Conservation (phyloP, 2,888 invertebrate genomes). For the Lasiommata megera region DNA sequence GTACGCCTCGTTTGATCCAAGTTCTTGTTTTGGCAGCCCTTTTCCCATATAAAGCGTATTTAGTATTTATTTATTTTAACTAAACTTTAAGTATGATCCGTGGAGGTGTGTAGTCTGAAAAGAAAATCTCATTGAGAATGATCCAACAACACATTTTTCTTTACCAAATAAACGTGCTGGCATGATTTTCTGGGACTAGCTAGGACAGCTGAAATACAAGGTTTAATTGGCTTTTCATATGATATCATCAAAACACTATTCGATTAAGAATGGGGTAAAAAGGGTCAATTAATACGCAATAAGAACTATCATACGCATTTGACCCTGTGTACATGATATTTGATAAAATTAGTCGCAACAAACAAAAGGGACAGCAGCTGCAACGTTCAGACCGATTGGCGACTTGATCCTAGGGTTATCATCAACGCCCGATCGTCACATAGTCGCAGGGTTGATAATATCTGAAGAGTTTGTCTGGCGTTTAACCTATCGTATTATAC, state of each 20-base stretch:
- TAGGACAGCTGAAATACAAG: too few relatives aligned
- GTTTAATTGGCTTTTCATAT: not conserved
- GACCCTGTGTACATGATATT: not conserved
- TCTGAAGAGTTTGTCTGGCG: not conserved
- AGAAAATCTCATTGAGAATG: too few relatives aligned
- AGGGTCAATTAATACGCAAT: conserved; percentile 8
- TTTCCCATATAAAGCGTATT: too few relatives aligned
- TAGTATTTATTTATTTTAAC: too few relatives aligned
- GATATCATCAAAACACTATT: not conserved
- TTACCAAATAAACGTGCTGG: too few relatives aligned
- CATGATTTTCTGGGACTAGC: too few relatives aligned
- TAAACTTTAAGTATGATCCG: too few relatives aligned
- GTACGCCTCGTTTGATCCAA: too few relatives aligned
- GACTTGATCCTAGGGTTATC: conserved; percentile 66
- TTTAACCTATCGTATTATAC: too few relatives aligned
- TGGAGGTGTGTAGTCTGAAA: too few relatives aligned
- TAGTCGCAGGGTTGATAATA: not conserved
- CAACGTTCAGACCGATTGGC: conserved; percentile 56
- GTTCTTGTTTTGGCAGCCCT: too few relatives aligned
- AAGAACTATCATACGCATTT: not conserved
- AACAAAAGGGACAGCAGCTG: conserved; percentile 31
- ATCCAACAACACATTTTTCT: too few relatives aligned
- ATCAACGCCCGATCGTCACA: conserved; percentile 18
- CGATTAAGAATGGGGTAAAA: not conserved
- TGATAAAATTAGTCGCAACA: conserved; percentile 14